Percentiles rank a stretch among this genome's conserved stretches.
phyloP scores from a whole-genome alignment of 2,888 invertebrate species.

The Megalurothrips usitatus region DNA sequence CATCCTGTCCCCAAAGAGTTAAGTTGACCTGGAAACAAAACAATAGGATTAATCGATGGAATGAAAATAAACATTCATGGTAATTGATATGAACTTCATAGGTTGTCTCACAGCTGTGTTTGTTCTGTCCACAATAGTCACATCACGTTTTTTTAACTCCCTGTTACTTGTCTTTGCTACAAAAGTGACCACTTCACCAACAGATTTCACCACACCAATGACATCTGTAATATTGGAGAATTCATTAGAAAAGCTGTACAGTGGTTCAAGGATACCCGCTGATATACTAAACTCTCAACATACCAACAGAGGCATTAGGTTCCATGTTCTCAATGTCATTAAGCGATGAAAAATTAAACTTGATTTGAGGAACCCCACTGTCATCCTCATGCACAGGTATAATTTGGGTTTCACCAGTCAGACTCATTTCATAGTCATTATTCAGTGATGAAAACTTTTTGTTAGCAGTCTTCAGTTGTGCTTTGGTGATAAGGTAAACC shows the following conservation, averaged over 20 bases:
- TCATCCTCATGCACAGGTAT: constrained; percentile 52
- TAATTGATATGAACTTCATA: constrained; percentile 13
- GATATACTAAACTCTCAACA: constrained; percentile 40
- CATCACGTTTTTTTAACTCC: constrained; percentile 84
- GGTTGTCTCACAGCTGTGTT: constrained; percentile 31
- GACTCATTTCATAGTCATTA: constrained; percentile 95
- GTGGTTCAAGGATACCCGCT: constrained; percentile 28
- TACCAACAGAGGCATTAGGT: constrained; percentile 68
- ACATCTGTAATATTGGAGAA: constrained; percentile 59
- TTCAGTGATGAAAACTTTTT: constrained; percentile 77
- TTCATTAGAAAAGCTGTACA: constrained; percentile 30
- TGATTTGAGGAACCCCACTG: constrained; percentile 65
- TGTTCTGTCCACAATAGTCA: constrained; percentile 80
- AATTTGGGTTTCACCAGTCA: constrained; percentile 65
- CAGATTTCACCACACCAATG: constrained; percentile 77
- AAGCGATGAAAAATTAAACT: constrained; percentile 73
- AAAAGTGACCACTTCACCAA: constrained; percentile 66
- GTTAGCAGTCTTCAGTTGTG: constrained; percentile 86
- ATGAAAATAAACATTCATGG: constrained; percentile 31
- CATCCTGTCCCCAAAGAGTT: constrained; percentile 88
- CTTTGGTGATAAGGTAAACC: constrained; percentile 82
- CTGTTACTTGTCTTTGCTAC: constrained; percentile 69
- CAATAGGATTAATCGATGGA: constrained; percentile 32
- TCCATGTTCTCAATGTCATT: constrained; percentile 63
- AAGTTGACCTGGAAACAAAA: constrained; percentile 59